Base-by-base conservation (phyloP, 2,113 vertebrate genomes). In the Cyanocitta stelleri region DNA sequence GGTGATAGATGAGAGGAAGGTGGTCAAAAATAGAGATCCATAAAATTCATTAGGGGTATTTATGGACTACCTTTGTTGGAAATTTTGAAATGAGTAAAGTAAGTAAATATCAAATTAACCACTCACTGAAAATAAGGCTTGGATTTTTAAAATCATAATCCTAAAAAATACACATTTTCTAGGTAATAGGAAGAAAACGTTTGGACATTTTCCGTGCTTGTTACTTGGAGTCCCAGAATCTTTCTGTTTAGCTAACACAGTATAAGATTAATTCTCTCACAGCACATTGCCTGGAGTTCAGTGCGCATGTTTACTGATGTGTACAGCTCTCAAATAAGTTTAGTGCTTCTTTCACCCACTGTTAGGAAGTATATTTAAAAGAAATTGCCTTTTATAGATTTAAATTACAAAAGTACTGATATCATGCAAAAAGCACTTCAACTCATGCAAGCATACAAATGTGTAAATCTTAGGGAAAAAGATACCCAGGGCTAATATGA, bases 401-500 rank as follows among this genome's bases (percentile, higher is more conserved):
- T 98, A 98, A 98, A 98, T 98, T 98, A 98, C 98, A 98, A 97
- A 98, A 98, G 98, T 98, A 97, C 98, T 96, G 98, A 98, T 98
- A 99, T 98, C 98, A 97, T 98, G 98, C 98, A 97, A 96, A 98
- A 97, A 97, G 98, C 98, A 97, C 96, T 97, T 98, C 97, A 98
- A 98, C 97, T 98, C 98, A 98, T 98, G 98, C 97, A 98, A 98
- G 98, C 98, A 98, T 98, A 98, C 98, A 98, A 99, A 99, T 98
- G 97, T 98, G 98, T 97, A 98, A 99, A 98, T 98, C 98, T 98
- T 96, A 97, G 98, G 98, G 98, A 97, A 98, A 98, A 98, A 98
- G 98, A 98, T 98, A 98, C 97, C 96, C 97, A 97, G 96, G 98
- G 98, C 98, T 98, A 98, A 99, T 99, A 98, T 98, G 98, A 99